Conservation (phyloP, 2,113 vertebrate genomes). For the Heliornis fulica region DNA sequence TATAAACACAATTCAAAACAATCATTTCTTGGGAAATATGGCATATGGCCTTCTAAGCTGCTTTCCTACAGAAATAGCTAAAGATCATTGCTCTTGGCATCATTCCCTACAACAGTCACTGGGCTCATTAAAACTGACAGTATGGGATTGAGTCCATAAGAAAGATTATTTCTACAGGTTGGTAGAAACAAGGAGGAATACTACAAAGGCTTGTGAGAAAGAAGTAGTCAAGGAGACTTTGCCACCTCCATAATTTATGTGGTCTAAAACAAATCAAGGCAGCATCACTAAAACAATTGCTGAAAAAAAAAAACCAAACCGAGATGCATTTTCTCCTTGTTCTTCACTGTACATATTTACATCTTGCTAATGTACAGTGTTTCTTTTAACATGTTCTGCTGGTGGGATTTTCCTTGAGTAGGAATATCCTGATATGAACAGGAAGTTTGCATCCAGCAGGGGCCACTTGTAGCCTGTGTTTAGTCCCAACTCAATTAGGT, state of each 20-base stretch:
- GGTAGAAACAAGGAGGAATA: conserved; percentile 14
- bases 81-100: conserved; percentile 33
- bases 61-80: conserved; percentile 31
- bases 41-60: conserved; percentile 40
- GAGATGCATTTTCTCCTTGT: background rate
- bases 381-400: background rate
- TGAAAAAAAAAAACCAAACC: background rate
- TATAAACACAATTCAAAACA: conserved; percentile 47
- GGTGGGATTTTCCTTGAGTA: background rate
- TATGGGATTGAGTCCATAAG: background rate
- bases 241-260: conserved; percentile 51
- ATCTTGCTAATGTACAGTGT: background rate
- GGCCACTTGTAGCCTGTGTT: conserved; percentile 1
- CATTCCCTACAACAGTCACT: background rate
- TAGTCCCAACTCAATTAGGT: background rate
- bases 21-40: conserved; percentile 23
- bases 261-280: background rate
- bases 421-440: background rate
- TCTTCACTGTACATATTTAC: background rate
- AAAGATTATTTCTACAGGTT: background rate
- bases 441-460: conserved; percentile 7
- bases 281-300: background rate
- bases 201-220: background rate
- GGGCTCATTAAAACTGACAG: conserved; percentile 4
- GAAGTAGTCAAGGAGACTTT: conserved; percentile 50